These are phyloP conservation scores for Crotophaga sulcirostris DNA, from an alignment of 2,113 vertebrate genomes.

Conservation along the genomic window DNA sequence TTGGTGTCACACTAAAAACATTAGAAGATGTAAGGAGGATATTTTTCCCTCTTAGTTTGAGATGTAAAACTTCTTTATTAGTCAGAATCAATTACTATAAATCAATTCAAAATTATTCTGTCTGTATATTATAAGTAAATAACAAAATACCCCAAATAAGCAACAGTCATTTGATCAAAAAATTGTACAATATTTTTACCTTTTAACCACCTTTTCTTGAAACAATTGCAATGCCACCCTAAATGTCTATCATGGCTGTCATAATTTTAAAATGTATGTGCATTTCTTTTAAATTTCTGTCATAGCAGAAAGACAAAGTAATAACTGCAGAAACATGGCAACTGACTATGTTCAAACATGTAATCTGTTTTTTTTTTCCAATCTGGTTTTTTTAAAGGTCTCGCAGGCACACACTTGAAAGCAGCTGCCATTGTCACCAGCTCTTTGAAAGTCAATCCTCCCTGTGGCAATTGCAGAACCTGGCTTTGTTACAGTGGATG, in stretches of 20 bases:
- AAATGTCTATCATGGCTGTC: background rate
- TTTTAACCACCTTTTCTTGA: background rate
- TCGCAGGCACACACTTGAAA: conserved; percentile 16
- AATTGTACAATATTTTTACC: background rate
- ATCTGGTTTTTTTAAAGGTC: conserved; percentile 22
- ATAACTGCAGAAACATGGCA: conserved; percentile 2
- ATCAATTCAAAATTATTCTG: background rate
- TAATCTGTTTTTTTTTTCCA: background rate
- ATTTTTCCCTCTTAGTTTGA: background rate
- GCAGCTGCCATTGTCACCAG: conserved; percentile 35
- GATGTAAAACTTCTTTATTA: background rate
- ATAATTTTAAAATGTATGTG: background rate
- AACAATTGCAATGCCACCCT: background rate
- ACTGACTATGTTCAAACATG: conserved; percentile 8
- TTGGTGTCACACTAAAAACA: conserved; percentile 33
- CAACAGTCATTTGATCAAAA: conserved; percentile 34
- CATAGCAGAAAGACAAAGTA: conserved; percentile 10
- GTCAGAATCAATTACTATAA: background rate
- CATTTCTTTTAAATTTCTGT: conserved; percentile 12
- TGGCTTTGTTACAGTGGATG: background rate
- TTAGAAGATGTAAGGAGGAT: background rate
- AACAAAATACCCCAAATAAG: background rate
- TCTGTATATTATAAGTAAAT: background rate
- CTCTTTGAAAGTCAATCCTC: conserved; percentile 37
- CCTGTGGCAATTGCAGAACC: conserved; percentile 37